Evolutionary conservation across 2,113 vertebrate species (phyloP), one percentile per base, ranked within the genome.

Genomic region (Fulmarus glacialis): DNA sequence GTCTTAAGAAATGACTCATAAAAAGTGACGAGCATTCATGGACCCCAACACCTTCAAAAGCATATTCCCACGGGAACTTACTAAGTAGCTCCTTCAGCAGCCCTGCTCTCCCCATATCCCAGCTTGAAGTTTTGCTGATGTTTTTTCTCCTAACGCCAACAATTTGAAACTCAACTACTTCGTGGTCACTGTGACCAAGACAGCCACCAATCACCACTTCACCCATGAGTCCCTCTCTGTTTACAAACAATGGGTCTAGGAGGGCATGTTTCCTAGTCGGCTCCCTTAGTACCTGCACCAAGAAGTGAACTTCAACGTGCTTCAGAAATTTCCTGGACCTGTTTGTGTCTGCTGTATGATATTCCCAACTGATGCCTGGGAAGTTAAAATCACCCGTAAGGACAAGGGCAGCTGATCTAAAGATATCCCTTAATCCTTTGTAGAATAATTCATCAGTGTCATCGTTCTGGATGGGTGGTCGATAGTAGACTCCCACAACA

Each of bases 381-480:
- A 64, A 64, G 32, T 9, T 64, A 67, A 77, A 68, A 32, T 68
- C 7, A 58, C 14, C 5, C 30, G 10, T n/a, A 36, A 58, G 7
- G 36, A 52, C 52, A 67, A 32, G 15, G 24, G 15, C 12, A 60
- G 45, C 6, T 24, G 34, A 68, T 60, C 9, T 32, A 42, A 13
- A 64, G n/a, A n/a, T 64, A 55, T 9, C 42, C 11, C 11, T 48
- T 64, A 36, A 66, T 45, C 60, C 8, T 47, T 60, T 62, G 38
- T n/a, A 40, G 12, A 45, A 27, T 58, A 73, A 59, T 43, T 53
- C 8, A 22, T 45, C 1, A 1, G 4, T 45, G 22, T 32, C 2
- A 1, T 52, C 2, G 0, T 38, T 11, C 21, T 63, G 30, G 3
- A 8, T 56, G 11, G 6, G 4, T 55, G 15, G 6, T 43, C 1